Base-by-base conservation (phyloP, 2,797 vertebrate genomes). In the Microchirus variegatus region DNA sequence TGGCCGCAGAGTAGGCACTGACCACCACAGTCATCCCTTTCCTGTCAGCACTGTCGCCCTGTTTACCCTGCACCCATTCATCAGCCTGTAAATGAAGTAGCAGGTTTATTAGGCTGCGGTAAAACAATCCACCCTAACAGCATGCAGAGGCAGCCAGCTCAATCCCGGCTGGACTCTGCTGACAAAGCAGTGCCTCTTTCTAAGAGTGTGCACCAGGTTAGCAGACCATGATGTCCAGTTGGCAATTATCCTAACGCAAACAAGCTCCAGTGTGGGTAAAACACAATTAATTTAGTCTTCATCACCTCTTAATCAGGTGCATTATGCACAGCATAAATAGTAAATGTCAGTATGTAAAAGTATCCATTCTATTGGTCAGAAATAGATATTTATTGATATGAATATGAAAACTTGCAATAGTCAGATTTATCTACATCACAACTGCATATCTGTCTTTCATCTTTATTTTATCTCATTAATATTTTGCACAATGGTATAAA, bases 91-190 rank as follows among this genome's bases (percentile, higher is more conserved):
- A 87, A 89, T 86, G 71, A 87, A 87, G 77, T 71, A 71, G 66
- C 66, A 73, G 80, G 78, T 88, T 90, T 88, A 84, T 89, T 81
- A 85, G 84, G 76, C 77, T 77, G 84, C 50, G 65, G 78, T 88
- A 83, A 85, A 83, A 81, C 72, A 80, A 84, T 83, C 70, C 75
- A 59, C 66, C 72, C 61, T 62, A 57, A 55, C 60, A 60, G 61
- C 59, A 17, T 36, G 62, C 16, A 0, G 69, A 74, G 66, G 73
- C 70, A 72, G 75, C 64, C 78, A 57, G 73, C 60, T 67, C 76
- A 67, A 47, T n/a, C 55, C 60, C 42, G 44, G 57, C 52, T 57
- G 51, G 45, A 77, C 52, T 77, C 50, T 86, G 78, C 81, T 82
- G 75, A 87, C 67, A 54, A 72, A 76, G 69, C 71, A 46, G 67